Evolutionary conservation across 53 echinoderm and acorn worm species (phyloP), one percentile per base, ranked within the genome.

Genomic region (Paracentrotus lividus): DNA sequence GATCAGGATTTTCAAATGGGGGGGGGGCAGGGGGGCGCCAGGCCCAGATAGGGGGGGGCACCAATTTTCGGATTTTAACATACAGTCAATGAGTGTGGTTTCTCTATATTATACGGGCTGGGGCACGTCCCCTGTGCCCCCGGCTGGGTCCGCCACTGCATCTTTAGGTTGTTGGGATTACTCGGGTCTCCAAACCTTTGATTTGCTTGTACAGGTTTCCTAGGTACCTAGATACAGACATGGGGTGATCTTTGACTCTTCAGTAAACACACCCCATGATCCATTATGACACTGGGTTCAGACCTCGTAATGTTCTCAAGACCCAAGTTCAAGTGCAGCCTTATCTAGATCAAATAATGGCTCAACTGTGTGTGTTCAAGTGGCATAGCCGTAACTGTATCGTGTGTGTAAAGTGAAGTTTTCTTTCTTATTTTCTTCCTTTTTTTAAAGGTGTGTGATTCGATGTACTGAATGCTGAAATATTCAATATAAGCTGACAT

Each of bases 311-410:
- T 76, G 27, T 53, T 38, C 77, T 47, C 51, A 58, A 77, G 92
- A 57, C 14, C 92, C 81, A 92, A 78, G 92, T 92, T 92, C 92
- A 92, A 92, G 92, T 55, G 81, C 81, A 34, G 78, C 72, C n/a
- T 58, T 92, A 61, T 92, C 92, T 78, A n/a, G 42, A 36, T 56
- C 92, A 92, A 92, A 92, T 75, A 91, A 29, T 91, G 89, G 21
- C 89, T 20, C 5, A 16, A 42, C 20, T 3, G 8, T n/a, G 38
- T 72, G 77, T 2, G 23, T 8, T 81, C 67, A 10, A 12, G 44
- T 81, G 81, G 10, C 40, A 40, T 51, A 12, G 6, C 7, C 40
- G 16, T 16, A 18, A 34, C 36, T 38, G 72, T 72, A 27, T 64
- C 64, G 21, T 13, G 21, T 8, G 20, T 0, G 64, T 31, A 29